Percentiles rank a stretch among this genome's conserved stretches.
Evolutionary conservation across 2,113 vertebrate species (phyloP).

Genomic region (Pyxicephalus adspersus): DNA sequence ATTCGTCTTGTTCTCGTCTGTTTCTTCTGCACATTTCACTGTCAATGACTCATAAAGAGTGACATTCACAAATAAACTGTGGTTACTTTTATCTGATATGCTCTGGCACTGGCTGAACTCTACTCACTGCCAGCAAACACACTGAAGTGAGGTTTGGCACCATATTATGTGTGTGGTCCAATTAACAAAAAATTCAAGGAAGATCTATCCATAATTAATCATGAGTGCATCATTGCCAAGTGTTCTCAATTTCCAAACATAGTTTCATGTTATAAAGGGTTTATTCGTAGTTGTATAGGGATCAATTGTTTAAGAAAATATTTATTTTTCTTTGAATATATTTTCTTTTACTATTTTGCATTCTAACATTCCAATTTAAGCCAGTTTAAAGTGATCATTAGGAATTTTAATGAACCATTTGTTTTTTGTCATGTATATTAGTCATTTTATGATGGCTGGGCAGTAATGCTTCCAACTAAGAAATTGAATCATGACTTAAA

Average conservation of each 20-base stretch:
- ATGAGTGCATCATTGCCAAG: slow-evolving; percentile 7
- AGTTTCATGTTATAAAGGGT: background rate
- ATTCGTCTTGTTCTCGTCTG: background rate
- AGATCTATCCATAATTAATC: slow-evolving; percentile 26
- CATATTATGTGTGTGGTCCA: slow-evolving; percentile 34
- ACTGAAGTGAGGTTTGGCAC: slow-evolving; percentile 37
- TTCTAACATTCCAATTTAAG: too few species aligned
- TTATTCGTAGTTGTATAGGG: background rate
- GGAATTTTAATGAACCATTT: too few species aligned
- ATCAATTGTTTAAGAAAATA: too few species aligned
- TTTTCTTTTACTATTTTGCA: too few species aligned
- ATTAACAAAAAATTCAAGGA: slow-evolving; percentile 15
- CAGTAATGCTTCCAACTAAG: too few species aligned
- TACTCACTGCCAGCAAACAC: slow-evolving; percentile 28
- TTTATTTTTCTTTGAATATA: too few species aligned
- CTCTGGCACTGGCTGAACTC: slow-evolving; percentile 26
- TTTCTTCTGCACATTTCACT: slow-evolving; percentile 13
- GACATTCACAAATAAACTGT: slow-evolving; percentile 39
- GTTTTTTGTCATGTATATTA: too few species aligned
- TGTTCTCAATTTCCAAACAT: slow-evolving; percentile 3
- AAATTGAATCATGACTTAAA: too few species aligned
- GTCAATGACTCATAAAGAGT: slow-evolving; percentile 41
- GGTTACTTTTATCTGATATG: slow-evolving; percentile 41
- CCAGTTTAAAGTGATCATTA: too few species aligned
- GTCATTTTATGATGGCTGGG: too few species aligned